Evolutionary conservation across 2,797 vertebrate species (phyloP).

Genomic region (Micropoecilia bifurca): DNA sequence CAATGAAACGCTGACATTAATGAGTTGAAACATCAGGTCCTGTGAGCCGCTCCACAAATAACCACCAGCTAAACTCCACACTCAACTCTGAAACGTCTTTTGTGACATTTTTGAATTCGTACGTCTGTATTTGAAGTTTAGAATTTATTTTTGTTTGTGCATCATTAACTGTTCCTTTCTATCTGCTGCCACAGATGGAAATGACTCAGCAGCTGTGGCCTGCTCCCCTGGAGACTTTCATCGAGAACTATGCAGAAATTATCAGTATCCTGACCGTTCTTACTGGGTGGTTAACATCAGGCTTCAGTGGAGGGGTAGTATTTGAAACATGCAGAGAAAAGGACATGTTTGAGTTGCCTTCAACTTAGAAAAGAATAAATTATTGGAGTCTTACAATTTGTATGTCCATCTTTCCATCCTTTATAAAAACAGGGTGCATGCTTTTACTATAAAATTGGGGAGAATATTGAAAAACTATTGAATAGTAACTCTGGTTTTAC

Average conservation of each 20-base stretch:
- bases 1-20: slow-evolving; percentile 23
- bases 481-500: no score
- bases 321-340: neutral
- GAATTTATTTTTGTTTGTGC: neutral
- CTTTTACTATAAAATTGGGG: no score
- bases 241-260: neutral
- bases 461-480: no score
- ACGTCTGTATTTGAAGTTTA: neutral
- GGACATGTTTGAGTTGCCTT: neutral
- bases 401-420: neutral
- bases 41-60: slow-evolving; percentile 14
- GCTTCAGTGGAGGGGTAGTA: neutral
- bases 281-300: neutral
- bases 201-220: neutral
- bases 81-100: neutral
- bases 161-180: neutral
- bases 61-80: neutral
- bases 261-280: neutral
- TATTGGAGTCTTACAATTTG: neutral
- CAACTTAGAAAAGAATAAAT: neutral
- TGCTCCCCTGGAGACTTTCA: neutral
- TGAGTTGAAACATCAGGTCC: slow-evolving; percentile 34
- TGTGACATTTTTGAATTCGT: neutral
- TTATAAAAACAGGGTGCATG: neutral
- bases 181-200: neutral